Percentiles rank a stretch among this genome's conserved stretches.
Conservation (phyloP, 2,113 vertebrate genomes). For the Neogobius melanostomus region DNA sequence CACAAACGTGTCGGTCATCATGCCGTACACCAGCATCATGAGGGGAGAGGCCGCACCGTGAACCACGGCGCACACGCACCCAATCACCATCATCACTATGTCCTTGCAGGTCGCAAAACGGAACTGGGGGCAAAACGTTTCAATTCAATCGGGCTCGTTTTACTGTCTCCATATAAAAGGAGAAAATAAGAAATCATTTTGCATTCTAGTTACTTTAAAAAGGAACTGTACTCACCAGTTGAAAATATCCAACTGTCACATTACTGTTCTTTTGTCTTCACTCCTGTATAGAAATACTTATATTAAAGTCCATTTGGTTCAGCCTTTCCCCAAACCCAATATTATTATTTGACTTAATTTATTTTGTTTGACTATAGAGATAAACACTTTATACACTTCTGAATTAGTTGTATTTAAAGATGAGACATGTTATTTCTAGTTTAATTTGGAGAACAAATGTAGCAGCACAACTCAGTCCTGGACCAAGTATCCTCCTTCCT, state of each 20-base stretch:
- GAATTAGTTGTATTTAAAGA: no score
- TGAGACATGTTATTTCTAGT: no score
- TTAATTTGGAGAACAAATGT: no score
- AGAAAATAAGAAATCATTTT: background rate
- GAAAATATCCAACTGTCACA: conserved; percentile 74
- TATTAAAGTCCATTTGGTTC: no score
- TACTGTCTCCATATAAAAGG: background rate
- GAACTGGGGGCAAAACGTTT: conserved; percentile 53
- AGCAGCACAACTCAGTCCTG: no score
- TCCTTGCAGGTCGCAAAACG: conserved; percentile 74
- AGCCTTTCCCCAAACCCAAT: no score
- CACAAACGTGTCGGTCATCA: conserved; percentile 79
- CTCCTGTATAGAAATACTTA: conserved; percentile 29
- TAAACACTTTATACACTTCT: no score
- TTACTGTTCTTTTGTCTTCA: conserved; percentile 60
- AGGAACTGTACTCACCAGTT: conserved; percentile 67
- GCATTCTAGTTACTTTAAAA: background rate
- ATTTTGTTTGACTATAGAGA: no score
- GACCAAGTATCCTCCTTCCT: no score
- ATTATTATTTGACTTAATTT: no score
- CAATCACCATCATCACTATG: conserved; percentile 71
- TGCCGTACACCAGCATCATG: conserved; percentile 76
- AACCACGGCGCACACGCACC: conserved; percentile 71
- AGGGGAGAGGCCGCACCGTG: conserved; percentile 73
- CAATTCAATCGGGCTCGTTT: no score